Conservation (phyloP, 1,140 invertebrate species). For the Pseudomyrmex flavicornis region DNA sequence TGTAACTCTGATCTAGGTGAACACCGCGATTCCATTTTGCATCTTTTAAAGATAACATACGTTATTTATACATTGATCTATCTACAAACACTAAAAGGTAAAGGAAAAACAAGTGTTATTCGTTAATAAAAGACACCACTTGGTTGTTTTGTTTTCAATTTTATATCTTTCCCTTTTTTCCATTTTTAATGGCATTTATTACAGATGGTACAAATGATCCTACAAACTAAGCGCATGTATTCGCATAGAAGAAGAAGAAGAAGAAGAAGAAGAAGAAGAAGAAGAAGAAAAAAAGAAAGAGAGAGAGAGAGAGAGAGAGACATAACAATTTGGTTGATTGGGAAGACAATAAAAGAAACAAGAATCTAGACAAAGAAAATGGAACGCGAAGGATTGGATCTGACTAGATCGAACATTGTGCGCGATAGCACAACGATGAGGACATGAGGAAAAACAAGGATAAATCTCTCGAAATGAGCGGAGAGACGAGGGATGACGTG, state of each 20-base stretch:
- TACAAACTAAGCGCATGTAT: conserved; percentile 77
- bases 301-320: conserved; percentile 19
- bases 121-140: conserved; percentile 69
- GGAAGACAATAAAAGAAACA: neutral
- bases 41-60: conserved; percentile 5
- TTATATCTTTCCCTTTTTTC: conserved; percentile 72
- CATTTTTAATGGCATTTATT: conserved; percentile 80
- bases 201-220: conserved; percentile 84
- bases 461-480: neutral
- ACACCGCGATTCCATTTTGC: neutral
- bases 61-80: conserved; percentile 32
- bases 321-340: conserved; percentile 14
- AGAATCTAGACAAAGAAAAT: too few relatives aligned
- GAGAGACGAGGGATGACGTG: conserved; percentile 25
- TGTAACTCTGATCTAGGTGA: conserved; percentile 21
- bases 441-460: neutral
- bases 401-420: conserved; percentile 14
- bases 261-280: conserved; percentile 11
- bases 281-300: conserved; percentile 8
- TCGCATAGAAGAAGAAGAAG: conserved; percentile 62
- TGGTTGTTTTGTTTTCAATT: conserved; percentile 65
- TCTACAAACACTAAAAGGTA: conserved; percentile 52
- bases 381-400: neutral
- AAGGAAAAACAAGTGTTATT: conserved; percentile 51
- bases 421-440: conserved; percentile 2